These are phyloP conservation scores for Mnemiopsis leidyi DNA, from an alignment of 37 sponge, comb jelly and placozoan genomes.

Conservation along the genomic window DNA sequence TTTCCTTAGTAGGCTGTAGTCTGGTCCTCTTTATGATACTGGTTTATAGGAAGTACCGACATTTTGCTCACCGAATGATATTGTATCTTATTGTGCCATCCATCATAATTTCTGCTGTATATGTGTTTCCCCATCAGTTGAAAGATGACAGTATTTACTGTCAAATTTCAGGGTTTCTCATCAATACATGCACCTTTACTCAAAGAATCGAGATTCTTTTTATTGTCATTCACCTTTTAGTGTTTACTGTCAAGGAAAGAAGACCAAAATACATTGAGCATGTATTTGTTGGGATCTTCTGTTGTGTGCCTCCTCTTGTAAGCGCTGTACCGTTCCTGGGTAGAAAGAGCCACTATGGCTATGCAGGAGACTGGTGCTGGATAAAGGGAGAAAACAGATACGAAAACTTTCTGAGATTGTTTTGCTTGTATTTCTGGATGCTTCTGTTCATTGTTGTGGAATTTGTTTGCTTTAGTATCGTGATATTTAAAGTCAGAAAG, in stretches of 20 bases:
- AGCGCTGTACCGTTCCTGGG: background rate
- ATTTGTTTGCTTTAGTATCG: background rate
- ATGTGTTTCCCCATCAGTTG: background rate
- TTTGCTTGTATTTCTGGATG: slow-evolving; percentile 25
- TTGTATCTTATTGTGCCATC: slow-evolving; percentile 4
- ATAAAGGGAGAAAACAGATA: background rate
- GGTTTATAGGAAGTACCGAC: slow-evolving; percentile 4
- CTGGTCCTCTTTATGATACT: slow-evolving; percentile 37
- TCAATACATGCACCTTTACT: background rate
- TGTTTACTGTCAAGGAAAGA: background rate
- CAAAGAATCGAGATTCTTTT: slow-evolving; percentile 1
- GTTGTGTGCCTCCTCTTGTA: background rate
- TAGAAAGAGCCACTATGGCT: slow-evolving; percentile 10
- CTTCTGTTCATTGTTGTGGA: background rate
- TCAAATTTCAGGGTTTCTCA: background rate
- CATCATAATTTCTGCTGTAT: background rate
- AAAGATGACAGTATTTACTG: background rate
- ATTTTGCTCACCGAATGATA: background rate
- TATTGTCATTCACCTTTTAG: slow-evolving; percentile 28
- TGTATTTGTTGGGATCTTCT: background rate
- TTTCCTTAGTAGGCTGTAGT: background rate
- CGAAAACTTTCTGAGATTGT: background rate
- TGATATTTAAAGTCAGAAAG: background rate
- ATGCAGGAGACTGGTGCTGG: slow-evolving; percentile 57
- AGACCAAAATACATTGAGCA: slow-evolving; percentile 6